These are phyloP conservation scores for Sciaenops ocellatus DNA, from an alignment of 2,797 vertebrate species.

Conservation along the genomic window DNA sequence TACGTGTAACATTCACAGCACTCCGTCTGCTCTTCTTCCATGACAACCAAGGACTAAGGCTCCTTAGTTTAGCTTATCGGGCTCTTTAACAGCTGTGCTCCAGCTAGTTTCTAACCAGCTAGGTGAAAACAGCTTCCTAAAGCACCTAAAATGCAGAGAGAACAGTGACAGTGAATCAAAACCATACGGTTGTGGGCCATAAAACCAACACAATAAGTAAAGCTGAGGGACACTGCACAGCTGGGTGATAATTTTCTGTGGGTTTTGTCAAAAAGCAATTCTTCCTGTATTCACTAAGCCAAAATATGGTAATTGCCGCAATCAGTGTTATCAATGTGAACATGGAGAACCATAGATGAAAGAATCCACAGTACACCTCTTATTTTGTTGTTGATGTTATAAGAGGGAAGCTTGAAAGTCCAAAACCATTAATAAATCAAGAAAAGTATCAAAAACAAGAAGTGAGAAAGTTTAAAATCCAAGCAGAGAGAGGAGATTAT, in stretches of 20 bases:
- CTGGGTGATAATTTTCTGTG: background rate
- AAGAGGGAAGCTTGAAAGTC: constrained; percentile 20
- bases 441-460: constrained; percentile 1
- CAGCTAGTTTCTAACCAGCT: background rate
- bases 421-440: constrained; percentile 30
- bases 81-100: background rate
- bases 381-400: constrained; percentile 16
- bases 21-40: constrained; percentile 9
- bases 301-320: too few species aligned
- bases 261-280: background rate
- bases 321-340: constrained; percentile 24
- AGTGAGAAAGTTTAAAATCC: background rate
- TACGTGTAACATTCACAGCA: constrained; percentile 5
- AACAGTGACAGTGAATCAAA: background rate
- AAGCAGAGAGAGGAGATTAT: background rate
- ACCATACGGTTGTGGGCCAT: background rate
- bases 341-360: constrained; percentile 36
- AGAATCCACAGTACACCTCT: background rate
- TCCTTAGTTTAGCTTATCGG: background rate
- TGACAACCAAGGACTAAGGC: background rate
- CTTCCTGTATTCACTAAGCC: background rate
- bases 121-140: background rate
- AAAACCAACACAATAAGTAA: background rate
- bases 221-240: background rate
- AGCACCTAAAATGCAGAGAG: background rate